phyloP scores from a whole-genome alignment of 2,113 vertebrate species.

The Saccopteryx leptura region DNA sequence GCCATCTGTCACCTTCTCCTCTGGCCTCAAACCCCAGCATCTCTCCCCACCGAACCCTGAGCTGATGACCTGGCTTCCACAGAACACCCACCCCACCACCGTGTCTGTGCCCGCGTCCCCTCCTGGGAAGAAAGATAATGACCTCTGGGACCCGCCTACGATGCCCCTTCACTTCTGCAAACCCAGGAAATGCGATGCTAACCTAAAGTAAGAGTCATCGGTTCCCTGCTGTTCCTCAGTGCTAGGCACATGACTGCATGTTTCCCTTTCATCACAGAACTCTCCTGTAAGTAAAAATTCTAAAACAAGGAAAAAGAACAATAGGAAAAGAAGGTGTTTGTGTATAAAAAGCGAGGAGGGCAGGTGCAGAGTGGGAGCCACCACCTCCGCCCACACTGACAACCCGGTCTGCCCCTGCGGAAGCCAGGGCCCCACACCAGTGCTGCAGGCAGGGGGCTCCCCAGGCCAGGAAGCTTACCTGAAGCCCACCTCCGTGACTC shows the following conservation, averaged over 20 bases:
- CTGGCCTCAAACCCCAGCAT: neutral
- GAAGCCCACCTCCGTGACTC: neutral
- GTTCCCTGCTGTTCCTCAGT: accelerated
- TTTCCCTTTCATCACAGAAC: neutral
- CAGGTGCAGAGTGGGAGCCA: neutral
- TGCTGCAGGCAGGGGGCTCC: neutral
- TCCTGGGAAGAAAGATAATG: neutral
- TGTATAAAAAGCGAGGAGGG: neutral
- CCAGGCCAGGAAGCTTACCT: accelerated
- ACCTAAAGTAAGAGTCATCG: accelerated
- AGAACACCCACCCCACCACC: neutral
- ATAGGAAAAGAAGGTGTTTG: neutral
- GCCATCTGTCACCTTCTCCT: neutral
- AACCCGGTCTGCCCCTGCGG: accelerated
- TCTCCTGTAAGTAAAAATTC: too few relatives aligned
- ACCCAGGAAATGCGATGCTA: accelerated
- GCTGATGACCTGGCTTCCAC: neutral
- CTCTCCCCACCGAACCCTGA: neutral
- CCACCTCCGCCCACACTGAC: accelerated
- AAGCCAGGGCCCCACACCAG: accelerated
- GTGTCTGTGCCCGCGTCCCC: neutral
- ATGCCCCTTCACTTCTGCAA: accelerated
- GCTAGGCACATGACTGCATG: accelerated
- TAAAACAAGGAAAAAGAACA: neutral
- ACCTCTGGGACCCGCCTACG: accelerated